Percentiles rank a stretch among this genome's conserved stretches.
Evolutionary conservation across 2,113 vertebrate genomes (phyloP).

Genomic region (Notothenia coriiceps): DNA sequence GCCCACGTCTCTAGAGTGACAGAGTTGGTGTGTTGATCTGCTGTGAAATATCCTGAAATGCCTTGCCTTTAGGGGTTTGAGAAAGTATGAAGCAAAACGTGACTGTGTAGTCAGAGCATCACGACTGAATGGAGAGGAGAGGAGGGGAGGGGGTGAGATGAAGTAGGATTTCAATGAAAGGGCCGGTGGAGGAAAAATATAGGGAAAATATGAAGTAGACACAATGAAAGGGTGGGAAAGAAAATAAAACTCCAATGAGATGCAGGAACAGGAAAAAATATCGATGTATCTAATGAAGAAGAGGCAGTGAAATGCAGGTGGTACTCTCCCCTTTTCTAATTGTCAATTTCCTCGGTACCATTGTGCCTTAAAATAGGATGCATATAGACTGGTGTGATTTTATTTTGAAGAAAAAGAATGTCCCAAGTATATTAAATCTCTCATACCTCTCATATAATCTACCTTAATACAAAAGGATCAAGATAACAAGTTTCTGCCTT

Average conservation of each 20-base stretch:
- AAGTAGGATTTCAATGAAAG: slow-evolving; percentile 51
- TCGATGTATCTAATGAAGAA: background rate
- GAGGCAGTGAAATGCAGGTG: slow-evolving; percentile 21
- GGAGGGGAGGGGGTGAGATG: background rate
- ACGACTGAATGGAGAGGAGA: slow-evolving; percentile 64
- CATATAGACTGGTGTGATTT: slow-evolving; percentile 44
- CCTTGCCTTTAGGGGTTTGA: slow-evolving; percentile 74
- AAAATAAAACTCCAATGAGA: slow-evolving; percentile 9
- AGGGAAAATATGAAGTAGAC: slow-evolving; percentile 6
- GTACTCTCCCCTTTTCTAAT: slow-evolving; percentile 19
- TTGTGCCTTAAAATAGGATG: slow-evolving; percentile 91
- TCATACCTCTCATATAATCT: slow-evolving; percentile 1
- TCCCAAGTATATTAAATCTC: background rate
- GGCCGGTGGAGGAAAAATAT: slow-evolving; percentile 42
- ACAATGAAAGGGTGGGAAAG: slow-evolving; percentile 4
- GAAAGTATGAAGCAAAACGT: slow-evolving; percentile 75
- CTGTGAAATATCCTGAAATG: slow-evolving; percentile 77
- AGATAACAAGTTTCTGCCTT: background rate
- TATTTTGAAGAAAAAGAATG: slow-evolving; percentile 35
- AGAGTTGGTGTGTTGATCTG: slow-evolving; percentile 62
- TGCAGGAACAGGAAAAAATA: no score
- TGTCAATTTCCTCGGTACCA: slow-evolving; percentile 92
- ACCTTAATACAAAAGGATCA: slow-evolving; percentile 1
- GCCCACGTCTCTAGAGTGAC: slow-evolving; percentile 62
- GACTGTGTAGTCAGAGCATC: slow-evolving; percentile 67